Evolutionary conservation across 2,113 vertebrate species (phyloP).

Genomic region (Ondatra zibethicus): DNA sequence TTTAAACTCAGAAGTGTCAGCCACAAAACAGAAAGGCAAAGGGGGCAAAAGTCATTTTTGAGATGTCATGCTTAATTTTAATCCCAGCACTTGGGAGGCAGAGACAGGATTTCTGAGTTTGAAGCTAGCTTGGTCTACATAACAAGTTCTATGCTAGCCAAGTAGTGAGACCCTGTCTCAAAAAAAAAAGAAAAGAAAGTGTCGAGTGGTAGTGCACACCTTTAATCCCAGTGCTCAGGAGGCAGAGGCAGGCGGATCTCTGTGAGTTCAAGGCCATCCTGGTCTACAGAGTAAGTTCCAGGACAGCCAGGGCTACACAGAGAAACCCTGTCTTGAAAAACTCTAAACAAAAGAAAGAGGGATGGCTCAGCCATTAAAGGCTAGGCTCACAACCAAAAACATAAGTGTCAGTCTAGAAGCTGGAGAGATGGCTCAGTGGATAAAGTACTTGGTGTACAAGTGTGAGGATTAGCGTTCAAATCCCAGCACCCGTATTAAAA

Average conservation of each 20-base stretch:
- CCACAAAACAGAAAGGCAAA: too few species aligned
- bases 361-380: too few species aligned
- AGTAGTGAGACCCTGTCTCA: background rate
- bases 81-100: background rate
- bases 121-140: background rate
- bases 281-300: too few species aligned
- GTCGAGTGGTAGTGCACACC: fast-evolving
- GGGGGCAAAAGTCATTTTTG: background rate
- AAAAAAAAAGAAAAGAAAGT: background rate
- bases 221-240: too few species aligned
- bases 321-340: too few species aligned
- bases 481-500: background rate
- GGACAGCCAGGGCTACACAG: too few species aligned
- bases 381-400: too few species aligned
- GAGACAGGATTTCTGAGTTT: background rate
- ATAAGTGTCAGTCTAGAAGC: background rate
- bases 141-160: background rate
- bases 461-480: background rate
- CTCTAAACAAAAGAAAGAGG: too few species aligned
- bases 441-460: background rate
- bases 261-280: too few species aligned
- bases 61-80: background rate
- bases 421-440: background rate
- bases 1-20: background rate
- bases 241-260: too few species aligned